phyloP scores from a whole-genome alignment of 2,888 invertebrate species.

The Lymantria monacha region DNA sequence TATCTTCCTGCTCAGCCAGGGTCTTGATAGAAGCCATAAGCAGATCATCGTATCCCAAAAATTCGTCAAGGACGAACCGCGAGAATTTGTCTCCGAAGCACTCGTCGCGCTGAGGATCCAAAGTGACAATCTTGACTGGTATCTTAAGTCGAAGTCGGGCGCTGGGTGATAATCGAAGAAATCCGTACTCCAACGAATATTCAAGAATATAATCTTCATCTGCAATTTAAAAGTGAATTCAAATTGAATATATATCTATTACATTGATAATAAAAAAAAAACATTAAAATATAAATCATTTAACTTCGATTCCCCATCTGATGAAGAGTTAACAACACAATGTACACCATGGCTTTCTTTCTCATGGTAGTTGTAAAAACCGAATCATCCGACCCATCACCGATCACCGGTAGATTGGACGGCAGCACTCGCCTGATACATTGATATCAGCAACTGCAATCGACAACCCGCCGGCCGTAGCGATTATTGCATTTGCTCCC shows the following conservation, averaged over 20 bases:
- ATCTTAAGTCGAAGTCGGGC: slow-evolving; percentile 94
- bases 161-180: slow-evolving; percentile 93
- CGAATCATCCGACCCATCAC: too few species aligned
- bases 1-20: slow-evolving; percentile 97
- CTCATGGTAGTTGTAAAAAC: too few species aligned
- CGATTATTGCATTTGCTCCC: too few species aligned
- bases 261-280: too few species aligned
- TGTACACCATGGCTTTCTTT: too few species aligned
- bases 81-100: slow-evolving; percentile 98
- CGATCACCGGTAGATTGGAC: too few species aligned
- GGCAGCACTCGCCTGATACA: too few species aligned
- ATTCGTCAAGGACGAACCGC: slow-evolving; percentile 93
- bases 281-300: too few species aligned
- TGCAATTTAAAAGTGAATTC: slow-evolving; percentile 46
- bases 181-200: slow-evolving; percentile 98
- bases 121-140: slow-evolving; percentile 92
- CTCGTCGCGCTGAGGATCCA: slow-evolving; percentile 93
- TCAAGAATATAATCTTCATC: slow-evolving; percentile 98
- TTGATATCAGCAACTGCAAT: too few species aligned
- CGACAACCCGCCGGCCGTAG: too few species aligned
- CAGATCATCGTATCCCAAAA: slow-evolving; percentile 98
- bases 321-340: too few species aligned
- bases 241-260: not conserved
- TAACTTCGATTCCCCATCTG: too few species aligned
- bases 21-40: slow-evolving; percentile 98